These are phyloP conservation scores for Petrolisthes cinctipes DNA, from an alignment of 2,888 invertebrate species.

Conservation along the genomic window DNA sequence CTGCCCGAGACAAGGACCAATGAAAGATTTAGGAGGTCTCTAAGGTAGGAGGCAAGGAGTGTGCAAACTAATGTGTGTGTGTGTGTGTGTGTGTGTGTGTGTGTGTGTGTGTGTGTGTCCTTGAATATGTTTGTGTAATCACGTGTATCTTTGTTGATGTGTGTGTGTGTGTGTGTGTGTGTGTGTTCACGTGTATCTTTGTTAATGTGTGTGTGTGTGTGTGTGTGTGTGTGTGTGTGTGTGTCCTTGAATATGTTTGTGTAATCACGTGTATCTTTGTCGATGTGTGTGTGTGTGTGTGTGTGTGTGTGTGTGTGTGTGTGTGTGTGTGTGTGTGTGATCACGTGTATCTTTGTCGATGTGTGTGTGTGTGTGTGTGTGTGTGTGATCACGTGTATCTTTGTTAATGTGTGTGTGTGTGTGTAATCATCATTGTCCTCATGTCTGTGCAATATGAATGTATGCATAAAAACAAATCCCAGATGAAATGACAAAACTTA, in stretches of 20 bases:
- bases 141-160: not conserved
- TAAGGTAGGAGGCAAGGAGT: not conserved
- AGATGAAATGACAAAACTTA: not conserved
- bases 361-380: conserved; percentile 30
- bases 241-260: no score
- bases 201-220: not conserved
- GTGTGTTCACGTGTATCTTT: conserved; percentile 28
- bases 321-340: not conserved
- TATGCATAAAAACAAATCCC: conserved; percentile 10
- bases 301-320: not conserved
- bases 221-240: not conserved
- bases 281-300: not conserved
- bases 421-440: not conserved
- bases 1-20: not conserved
- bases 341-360: not conserved
- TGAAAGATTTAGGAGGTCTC: not conserved
- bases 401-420: not conserved
- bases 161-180: not conserved
- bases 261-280: not conserved
- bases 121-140: not conserved
- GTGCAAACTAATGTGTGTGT: not conserved
- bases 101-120: not conserved
- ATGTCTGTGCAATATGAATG: not conserved
- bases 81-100: not conserved
- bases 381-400: conserved; percentile 16